Evolutionary conservation across 2,797 vertebrate genomes (phyloP).

Genomic region (Oryzias sinensis): DNA sequence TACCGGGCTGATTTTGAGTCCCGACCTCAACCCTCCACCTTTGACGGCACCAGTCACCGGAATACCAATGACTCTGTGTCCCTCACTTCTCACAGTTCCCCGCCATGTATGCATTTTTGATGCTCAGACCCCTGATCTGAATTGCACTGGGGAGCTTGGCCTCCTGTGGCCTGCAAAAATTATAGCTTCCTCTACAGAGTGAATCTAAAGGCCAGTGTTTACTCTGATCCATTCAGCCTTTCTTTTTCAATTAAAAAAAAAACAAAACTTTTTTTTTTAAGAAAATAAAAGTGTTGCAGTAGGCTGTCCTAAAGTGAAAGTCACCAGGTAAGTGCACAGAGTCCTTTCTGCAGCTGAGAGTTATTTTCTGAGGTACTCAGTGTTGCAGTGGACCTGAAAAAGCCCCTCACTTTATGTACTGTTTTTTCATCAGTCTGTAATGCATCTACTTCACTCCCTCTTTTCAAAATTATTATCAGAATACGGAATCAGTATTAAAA

Average conservation of each 20-base stretch:
- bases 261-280: no score
- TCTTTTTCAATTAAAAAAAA: neutral
- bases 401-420: no score
- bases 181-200: conserved; percentile 11
- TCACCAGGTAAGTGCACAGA: no score
- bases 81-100: conserved; percentile 54
- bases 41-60: conserved; percentile 59
- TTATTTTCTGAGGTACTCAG: no score
- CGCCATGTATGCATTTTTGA: conserved; percentile 68
- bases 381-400: no score
- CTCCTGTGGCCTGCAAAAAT: conserved; percentile 43
- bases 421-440: no score
- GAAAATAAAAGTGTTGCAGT: no score
- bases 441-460: no score
- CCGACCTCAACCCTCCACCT: conserved; percentile 62
- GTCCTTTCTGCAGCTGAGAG: no score
- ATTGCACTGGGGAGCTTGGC: conserved; percentile 41
- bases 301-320: no score
- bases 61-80: conserved; percentile 71
- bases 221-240: neutral
- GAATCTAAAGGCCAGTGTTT: neutral
- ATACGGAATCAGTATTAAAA: no score
- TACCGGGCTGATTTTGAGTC: conserved; percentile 65
- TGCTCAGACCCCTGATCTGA: conserved; percentile 60
- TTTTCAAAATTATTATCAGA: no score